phyloP scores from a whole-genome alignment of 2,888 invertebrate genomes.

The Malacosoma neustria region DNA sequence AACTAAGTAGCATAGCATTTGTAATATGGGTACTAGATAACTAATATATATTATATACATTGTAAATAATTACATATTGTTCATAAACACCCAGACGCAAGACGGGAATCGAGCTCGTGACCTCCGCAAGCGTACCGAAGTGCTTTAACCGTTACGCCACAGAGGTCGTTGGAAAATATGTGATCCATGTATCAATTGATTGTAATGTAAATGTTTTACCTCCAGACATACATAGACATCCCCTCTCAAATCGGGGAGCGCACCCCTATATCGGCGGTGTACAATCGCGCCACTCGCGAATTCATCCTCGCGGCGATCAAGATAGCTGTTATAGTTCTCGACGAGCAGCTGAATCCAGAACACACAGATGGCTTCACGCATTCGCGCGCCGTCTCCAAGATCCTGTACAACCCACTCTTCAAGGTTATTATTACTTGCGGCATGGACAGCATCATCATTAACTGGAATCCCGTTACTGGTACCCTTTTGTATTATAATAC shows the following conservation, averaged over 20 bases:
- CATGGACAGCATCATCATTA: conserved; percentile 85
- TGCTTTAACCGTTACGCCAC: no score
- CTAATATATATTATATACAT: no score
- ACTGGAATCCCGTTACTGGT: conserved; percentile 86
- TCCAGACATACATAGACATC: conserved; percentile 78
- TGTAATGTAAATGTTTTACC: no score
- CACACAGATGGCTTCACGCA: conserved; percentile 85
- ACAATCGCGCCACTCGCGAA: conserved; percentile 79
- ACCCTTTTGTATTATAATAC: no score
- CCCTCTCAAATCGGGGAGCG: conserved; percentile 77
- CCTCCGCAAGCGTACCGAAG: no score
- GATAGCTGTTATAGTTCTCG: conserved; percentile 78
- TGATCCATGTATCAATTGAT: no score
- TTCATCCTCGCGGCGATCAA: conserved; percentile 78
- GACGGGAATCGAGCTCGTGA: no score
- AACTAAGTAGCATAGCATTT: no score
- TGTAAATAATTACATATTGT: no score
- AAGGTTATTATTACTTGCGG: conserved; percentile 85
- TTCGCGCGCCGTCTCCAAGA: conserved; percentile 79
- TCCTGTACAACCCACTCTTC: conserved; percentile 85
- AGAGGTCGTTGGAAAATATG: no score
- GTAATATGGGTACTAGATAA: no score
- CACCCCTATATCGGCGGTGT: conserved; percentile 75
- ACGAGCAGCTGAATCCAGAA: conserved; percentile 78
- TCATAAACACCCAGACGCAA: no score